Conservation (phyloP, 2,888 invertebrate species). For the Megamerina dolium region DNA sequence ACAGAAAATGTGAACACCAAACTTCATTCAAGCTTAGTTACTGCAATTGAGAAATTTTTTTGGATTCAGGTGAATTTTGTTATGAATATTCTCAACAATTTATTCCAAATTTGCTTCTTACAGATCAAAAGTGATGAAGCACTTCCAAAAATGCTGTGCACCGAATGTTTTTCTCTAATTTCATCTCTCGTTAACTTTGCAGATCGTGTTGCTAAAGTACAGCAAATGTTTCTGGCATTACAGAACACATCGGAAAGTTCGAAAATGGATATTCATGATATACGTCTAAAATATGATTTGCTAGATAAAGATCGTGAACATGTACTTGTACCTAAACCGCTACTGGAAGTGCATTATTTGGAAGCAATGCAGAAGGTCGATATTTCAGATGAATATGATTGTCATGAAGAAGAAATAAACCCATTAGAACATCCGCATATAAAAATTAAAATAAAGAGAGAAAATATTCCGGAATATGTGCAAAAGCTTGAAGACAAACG, state of each 20-base stretch:
- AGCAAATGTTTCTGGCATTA: slow-evolving; percentile 36
- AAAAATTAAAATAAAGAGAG: slow-evolving; percentile 20
- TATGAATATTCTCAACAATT: not conserved
- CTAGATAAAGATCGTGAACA: slow-evolving; percentile 22
- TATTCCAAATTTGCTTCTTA: slow-evolving; percentile 3
- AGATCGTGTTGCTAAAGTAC: slow-evolving; percentile 38
- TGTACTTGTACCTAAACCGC: slow-evolving; percentile 14
- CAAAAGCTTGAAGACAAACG: slow-evolving; percentile 14
- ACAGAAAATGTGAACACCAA: slow-evolving; percentile 2
- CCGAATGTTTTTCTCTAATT: slow-evolving; percentile 34
- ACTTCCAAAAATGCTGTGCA: slow-evolving; percentile 37
- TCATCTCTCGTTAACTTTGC: slow-evolving; percentile 35
- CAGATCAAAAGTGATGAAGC: slow-evolving; percentile 34
- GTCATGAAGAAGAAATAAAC: no score
- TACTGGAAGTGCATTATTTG: slow-evolving; percentile 27
- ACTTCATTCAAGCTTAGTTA: slow-evolving; percentile 27
- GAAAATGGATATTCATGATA: slow-evolving; percentile 11
- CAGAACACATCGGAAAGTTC: slow-evolving; percentile 18
- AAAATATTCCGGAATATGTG: slow-evolving; percentile 13
- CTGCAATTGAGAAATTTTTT: slow-evolving; percentile 39
- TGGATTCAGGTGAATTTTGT: slow-evolving; percentile 38
- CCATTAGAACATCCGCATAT: slow-evolving; percentile 4
- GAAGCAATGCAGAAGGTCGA: slow-evolving; percentile 28
- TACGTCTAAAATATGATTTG: slow-evolving; percentile 27
- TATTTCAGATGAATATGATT: no score